Evolutionary conservation across 2,888 invertebrate genomes (phyloP).

Genomic region (Eilema depressum): DNA sequence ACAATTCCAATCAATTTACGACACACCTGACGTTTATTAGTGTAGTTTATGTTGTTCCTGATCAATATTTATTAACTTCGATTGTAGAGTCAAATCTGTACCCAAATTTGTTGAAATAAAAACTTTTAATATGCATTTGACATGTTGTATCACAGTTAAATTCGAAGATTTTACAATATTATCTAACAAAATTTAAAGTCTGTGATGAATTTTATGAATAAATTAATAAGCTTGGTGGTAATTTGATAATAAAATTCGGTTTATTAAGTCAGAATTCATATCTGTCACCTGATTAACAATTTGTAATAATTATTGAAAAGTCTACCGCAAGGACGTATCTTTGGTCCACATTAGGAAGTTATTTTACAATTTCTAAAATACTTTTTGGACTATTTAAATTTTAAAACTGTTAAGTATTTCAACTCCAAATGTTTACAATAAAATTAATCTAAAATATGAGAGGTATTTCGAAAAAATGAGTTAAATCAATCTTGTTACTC

Average conservation of each 20-base stretch:
- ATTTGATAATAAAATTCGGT: not conserved
- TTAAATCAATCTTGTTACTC: not conserved
- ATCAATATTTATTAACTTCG: slow-evolving; percentile 25
- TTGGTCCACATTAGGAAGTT: not conserved
- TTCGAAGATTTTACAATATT: not conserved
- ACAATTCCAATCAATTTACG: slow-evolving; percentile 35
- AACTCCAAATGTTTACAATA: not conserved
- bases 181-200: not conserved
- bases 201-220: not conserved
- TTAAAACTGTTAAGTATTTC: not conserved
- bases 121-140: slow-evolving; percentile 15
- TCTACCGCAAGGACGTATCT: not conserved
- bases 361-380: not conserved
- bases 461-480: not conserved
- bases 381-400: too few species aligned
- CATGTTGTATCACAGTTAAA: not conserved
- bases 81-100: slow-evolving; percentile 7
- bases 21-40: slow-evolving; percentile 37
- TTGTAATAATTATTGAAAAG: not conserved
- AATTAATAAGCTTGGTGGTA: not conserved
- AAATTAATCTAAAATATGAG: not conserved
- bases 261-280: not conserved
- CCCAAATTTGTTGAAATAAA: not conserved
- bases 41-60: slow-evolving; percentile 32
- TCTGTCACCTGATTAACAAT: not conserved